phyloP scores from a whole-genome alignment of 2,797 vertebrate species.

The Coccyzus lansbergi region DNA sequence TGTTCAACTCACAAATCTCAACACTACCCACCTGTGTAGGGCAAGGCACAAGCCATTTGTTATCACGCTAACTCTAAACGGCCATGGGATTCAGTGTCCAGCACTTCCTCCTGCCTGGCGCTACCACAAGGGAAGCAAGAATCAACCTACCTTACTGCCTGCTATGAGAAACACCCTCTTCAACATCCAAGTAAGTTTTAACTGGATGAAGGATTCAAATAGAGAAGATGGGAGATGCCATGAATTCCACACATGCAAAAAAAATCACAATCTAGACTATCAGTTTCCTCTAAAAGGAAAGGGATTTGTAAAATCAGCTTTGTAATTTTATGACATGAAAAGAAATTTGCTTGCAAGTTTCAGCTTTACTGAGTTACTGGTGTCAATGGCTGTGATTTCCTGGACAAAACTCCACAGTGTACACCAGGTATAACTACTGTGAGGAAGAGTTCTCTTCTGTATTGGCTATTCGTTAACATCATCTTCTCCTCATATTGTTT shows the following conservation, averaged over 20 bases:
- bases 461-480: not conserved
- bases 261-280: not conserved
- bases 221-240: not conserved
- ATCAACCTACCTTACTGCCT: not conserved
- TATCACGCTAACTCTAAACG: not conserved
- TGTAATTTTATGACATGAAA: not conserved
- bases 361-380: not conserved
- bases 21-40: not conserved
- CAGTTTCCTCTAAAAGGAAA: not conserved
- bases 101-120: not conserved
- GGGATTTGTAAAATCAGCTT: not conserved
- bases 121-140: not conserved
- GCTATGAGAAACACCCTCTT: not conserved
- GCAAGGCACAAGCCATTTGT: not conserved
- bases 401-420: not conserved
- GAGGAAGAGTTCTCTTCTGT: not conserved
- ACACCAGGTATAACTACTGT: not conserved
- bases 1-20: not conserved
- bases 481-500: not conserved
- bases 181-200: not conserved
- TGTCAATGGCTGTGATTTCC: not conserved
- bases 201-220: not conserved
- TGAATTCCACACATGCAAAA: rapidly evolving
- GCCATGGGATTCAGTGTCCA: not conserved
- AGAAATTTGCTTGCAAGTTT: not conserved